Evolutionary conservation across 2,113 vertebrate species (phyloP).

Genomic region (Indicator indicator): DNA sequence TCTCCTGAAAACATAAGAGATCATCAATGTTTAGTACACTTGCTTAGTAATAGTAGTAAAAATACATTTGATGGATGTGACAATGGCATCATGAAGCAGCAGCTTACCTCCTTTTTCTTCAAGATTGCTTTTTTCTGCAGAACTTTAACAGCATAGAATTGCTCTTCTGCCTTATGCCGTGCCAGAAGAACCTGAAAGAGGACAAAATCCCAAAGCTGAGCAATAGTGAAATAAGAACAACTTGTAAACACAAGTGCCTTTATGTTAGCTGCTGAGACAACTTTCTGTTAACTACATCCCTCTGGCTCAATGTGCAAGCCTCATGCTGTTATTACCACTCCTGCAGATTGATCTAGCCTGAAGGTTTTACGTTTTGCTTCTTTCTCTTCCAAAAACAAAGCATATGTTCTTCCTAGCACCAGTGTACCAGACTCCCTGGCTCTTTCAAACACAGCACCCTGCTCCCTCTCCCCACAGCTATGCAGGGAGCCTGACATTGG

Average conservation of each 20-base stretch:
- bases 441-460: not conserved
- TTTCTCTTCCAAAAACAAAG: not conserved
- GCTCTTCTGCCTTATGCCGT: slow-evolving; percentile 92
- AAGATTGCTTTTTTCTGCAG: slow-evolving; percentile 98
- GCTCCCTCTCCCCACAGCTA: not conserved
- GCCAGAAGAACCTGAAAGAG: slow-evolving; percentile 88
- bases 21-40: not conserved
- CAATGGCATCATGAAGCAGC: not conserved
- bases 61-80: not conserved
- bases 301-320: not conserved
- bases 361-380: not conserved
- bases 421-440: not conserved
- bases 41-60: not conserved
- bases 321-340: not conserved
- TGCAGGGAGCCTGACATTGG: not conserved
- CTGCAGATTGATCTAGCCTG: not conserved
- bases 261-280: not conserved
- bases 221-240: not conserved
- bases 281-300: not conserved
- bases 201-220: not conserved
- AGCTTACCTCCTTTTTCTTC: slow-evolving; percentile 95
- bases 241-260: not conserved
- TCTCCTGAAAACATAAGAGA: slow-evolving; percentile 83
- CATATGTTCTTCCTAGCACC: not conserved
- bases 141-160: slow-evolving; percentile 97